phyloP scores from a whole-genome alignment of 2,113 vertebrate species.

The Lophotis ruficrista region DNA sequence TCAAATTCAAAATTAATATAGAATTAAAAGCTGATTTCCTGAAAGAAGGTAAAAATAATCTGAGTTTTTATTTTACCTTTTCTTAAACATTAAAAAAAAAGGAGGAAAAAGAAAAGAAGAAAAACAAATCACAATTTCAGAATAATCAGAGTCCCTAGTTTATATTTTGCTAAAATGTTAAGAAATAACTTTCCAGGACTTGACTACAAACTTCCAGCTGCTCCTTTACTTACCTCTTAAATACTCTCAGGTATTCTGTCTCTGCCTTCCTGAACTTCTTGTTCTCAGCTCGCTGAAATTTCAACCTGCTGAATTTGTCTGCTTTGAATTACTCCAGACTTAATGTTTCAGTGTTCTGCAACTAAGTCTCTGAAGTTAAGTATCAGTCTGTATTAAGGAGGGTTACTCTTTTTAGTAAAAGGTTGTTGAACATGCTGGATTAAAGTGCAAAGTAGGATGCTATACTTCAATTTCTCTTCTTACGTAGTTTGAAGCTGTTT shows the following conservation, averaged over 20 bases:
- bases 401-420: not conserved
- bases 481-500: not conserved
- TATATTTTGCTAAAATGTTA: not conserved
- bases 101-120: accelerated
- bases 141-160: not conserved
- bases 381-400: not conserved
- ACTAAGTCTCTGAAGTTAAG: not conserved
- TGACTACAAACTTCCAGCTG: not conserved
- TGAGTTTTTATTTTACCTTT: not conserved
- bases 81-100: not conserved
- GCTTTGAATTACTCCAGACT: not conserved
- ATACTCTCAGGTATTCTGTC: not conserved
- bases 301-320: not conserved
- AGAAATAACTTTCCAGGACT: not conserved
- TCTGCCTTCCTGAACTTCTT: not conserved
- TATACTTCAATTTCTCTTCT: not conserved
- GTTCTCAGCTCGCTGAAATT: not conserved
- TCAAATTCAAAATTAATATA: slow-evolving; percentile 8
- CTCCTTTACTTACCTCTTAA: not conserved
- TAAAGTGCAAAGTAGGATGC: not conserved
- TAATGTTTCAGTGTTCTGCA: not conserved
- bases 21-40: not conserved
- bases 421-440: not conserved
- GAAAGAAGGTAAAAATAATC: not conserved
- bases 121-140: not conserved